phyloP scores from a whole-genome alignment of 2,113 vertebrate genomes.

The Cynopterus brachyotis region DNA sequence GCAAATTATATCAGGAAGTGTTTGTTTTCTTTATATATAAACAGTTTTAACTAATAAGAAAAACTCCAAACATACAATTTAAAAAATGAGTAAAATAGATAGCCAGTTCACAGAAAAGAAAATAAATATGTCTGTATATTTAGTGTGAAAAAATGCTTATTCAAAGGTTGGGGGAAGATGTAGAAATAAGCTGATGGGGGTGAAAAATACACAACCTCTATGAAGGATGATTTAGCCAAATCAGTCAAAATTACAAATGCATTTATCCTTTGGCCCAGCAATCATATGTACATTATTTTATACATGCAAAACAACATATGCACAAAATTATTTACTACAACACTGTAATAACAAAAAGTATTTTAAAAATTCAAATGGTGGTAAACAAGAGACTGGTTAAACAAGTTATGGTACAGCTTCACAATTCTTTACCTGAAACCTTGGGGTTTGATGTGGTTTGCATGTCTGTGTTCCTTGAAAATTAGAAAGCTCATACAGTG shows the following conservation, averaged over 20 bases:
- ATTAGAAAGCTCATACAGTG: slow-evolving; percentile 7
- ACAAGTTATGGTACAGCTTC: not conserved
- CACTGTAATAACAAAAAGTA: not conserved
- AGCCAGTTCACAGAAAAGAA: not conserved
- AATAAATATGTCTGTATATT: not conserved
- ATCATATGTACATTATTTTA: not conserved
- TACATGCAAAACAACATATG: not conserved
- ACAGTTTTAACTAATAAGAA: not conserved
- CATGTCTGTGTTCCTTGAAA: not conserved
- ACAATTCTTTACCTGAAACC: slow-evolving; percentile 9
- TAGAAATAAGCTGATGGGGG: not conserved
- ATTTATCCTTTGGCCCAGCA: not conserved
- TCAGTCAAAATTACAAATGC: not conserved
- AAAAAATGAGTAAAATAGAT: not conserved
- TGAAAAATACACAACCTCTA: not conserved
- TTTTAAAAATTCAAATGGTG: not conserved
- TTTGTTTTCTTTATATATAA: not conserved
- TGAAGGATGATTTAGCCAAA: not conserved
- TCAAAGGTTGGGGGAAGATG: not conserved
- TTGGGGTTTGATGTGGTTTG: not conserved
- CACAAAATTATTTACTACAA: not conserved
- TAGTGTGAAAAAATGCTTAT: not conserved
- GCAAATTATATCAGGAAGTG: not conserved
- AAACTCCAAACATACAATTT: not conserved
- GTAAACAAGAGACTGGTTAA: not conserved